Conservation (phyloP, 2,113 vertebrate genomes). For the Entomyzon cyanotis region DNA sequence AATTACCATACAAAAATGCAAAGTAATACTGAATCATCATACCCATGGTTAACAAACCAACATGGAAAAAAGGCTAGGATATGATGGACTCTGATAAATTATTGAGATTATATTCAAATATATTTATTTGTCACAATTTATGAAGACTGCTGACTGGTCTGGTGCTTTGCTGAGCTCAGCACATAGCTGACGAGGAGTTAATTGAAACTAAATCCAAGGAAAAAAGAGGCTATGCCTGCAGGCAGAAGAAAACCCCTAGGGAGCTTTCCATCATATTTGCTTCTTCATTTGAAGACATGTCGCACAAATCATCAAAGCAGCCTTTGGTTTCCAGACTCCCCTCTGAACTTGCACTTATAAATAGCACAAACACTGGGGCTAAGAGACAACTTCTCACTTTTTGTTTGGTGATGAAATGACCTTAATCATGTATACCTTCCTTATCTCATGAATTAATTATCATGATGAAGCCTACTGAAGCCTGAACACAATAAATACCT, state of each 20-base stretch:
- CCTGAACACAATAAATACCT: background rate
- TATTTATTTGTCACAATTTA: slow-evolving; percentile 9
- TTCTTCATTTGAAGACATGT: slow-evolving; percentile 26
- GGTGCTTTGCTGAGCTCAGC: slow-evolving; percentile 4
- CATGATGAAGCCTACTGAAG: slow-evolving; percentile 21
- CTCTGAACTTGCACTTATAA: slow-evolving; percentile 40
- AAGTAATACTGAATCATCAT: background rate
- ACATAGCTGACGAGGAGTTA: slow-evolving; percentile 1
- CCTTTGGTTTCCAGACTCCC: slow-evolving; percentile 13
- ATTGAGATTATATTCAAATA: background rate
- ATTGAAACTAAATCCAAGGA: slow-evolving; percentile 47
- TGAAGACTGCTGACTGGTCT: background rate
- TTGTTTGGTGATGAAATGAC: slow-evolving; percentile 33
- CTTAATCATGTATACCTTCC: slow-evolving; percentile 31
- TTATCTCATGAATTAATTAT: slow-evolving; percentile 53
- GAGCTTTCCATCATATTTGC: slow-evolving; percentile 36
- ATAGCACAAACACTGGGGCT: background rate
- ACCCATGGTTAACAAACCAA: background rate
- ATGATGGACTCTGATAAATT: background rate
- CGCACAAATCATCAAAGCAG: slow-evolving; percentile 36
- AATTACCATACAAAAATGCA: background rate
- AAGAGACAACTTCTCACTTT: background rate
- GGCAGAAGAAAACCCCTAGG: slow-evolving; percentile 21
- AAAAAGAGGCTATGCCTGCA: slow-evolving; percentile 31
- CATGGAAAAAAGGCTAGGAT: background rate